Conservation (phyloP, 2,797 vertebrate species). For the Leptodactylus fallax region DNA sequence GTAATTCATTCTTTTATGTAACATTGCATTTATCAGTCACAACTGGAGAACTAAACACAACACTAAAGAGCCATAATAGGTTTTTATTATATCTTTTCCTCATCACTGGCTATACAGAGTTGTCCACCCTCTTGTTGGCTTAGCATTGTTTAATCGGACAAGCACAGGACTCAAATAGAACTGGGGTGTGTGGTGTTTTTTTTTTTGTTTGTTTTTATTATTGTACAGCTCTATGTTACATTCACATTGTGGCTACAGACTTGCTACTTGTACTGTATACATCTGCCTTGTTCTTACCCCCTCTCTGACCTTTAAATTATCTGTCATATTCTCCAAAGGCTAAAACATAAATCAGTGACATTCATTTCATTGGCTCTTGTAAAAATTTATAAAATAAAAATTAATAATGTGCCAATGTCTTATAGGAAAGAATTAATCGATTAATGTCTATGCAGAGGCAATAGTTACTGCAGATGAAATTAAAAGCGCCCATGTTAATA, state of each 20-base stretch:
- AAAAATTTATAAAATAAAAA: slow-evolving; percentile 25
- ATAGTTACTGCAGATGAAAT: not conserved
- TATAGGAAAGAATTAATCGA: slow-evolving; percentile 12
- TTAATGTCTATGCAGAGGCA: not conserved
- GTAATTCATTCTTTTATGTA: not conserved
- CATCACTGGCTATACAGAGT: not conserved
- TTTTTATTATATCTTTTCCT: not conserved
- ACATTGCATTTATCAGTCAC: not conserved
- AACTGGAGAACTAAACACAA: not conserved
- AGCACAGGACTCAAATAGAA: too few species aligned
- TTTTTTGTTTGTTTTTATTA: not conserved
- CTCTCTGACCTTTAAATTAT: slow-evolving; percentile 52
- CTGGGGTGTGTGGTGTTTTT: not conserved
- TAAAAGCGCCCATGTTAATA: not conserved
- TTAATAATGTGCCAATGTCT: slow-evolving; percentile 19
- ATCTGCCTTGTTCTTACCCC: slow-evolving; percentile 22
- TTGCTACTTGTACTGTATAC: not conserved
- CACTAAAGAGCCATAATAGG: not conserved
- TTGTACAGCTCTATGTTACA: not conserved
- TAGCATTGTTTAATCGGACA: not conserved
- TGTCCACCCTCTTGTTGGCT: not conserved
- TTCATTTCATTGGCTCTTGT: slow-evolving; percentile 38
- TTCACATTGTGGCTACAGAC: not conserved
- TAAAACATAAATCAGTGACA: slow-evolving; percentile 44
- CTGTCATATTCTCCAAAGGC: slow-evolving; percentile 40